Base-by-base conservation (phyloP, 1,140 invertebrate genomes). In the Ladona fulva region DNA sequence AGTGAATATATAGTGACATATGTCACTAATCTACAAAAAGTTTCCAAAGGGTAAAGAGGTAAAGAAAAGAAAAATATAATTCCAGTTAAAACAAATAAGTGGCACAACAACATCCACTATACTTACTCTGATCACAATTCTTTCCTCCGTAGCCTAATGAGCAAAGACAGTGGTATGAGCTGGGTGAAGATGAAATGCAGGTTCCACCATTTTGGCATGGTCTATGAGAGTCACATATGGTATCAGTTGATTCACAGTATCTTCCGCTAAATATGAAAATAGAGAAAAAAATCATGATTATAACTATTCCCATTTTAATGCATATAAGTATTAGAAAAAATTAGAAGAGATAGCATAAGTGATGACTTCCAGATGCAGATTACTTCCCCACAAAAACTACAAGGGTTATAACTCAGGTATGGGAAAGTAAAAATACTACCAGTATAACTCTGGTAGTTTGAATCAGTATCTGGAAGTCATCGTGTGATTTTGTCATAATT, bases 171-270 rank as follows among this genome's bases (percentile, higher is more conserved):
- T 90, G 88, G 80, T 92, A 94, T 25, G 87, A 85, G 1, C 84
- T 84, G 14, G 52, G 52, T n/a, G 84, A 83, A 42, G 90, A 87
- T 14, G 85, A 86, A 0, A 86, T 86, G 84, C 96, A 97, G 0
- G 86, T 89, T n/a, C 93, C 95, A 1, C 90, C 91, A 83, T 96
- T 95, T 80, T 88, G 87, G 82, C 96, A 97, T 0, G 95, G 95
- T 22, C 85, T 84, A 0, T 88, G 83, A 25, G 89, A 86, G 78
- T 92, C 88, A 81, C 93, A 91, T 59, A 88, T 81, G 80, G 87
- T 86, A 8, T 88, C 82, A 25, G 89, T 86, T 25, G 85, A 88
- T 84, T 95, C 93, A 84, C 94, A 95, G 80, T 91, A 88, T 37
- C 81, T 83, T 0, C 94, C 94, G 76, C 85, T 75, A 24, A 1